A percentile compares a stretch with the other conserved stretches of the same genome.
phyloP scores from a whole-genome alignment of 2,113 vertebrate genomes.

The Daphoenositta chrysoptera region DNA sequence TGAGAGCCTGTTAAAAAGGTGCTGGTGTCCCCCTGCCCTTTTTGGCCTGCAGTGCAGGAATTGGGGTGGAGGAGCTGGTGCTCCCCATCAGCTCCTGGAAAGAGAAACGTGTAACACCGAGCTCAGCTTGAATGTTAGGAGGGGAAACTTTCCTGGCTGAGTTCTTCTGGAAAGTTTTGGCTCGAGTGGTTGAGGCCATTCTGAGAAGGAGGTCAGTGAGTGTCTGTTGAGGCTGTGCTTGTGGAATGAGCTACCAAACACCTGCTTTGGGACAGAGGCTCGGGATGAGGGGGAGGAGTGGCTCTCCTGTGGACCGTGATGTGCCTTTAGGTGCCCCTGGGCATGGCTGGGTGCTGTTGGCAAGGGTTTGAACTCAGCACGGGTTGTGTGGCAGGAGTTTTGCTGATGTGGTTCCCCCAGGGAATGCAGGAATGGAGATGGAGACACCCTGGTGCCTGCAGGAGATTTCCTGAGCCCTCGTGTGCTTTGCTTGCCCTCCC shows the following conservation, averaged over 20 bases:
- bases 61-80: background rate
- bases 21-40: background rate
- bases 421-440: background rate
- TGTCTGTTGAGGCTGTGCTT: background rate
- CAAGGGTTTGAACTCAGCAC: rapidly evolving
- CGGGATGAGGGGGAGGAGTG: background rate
- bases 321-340: background rate
- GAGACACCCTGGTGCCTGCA: background rate
- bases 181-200: background rate
- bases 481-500: background rate
- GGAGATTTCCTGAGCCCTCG: background rate
- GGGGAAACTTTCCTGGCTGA: background rate
- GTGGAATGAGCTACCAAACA: background rate
- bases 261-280: background rate
- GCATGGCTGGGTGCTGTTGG: rapidly evolving
- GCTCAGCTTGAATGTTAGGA: background rate
- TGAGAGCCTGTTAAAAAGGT: background rate
- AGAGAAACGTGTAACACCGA: rapidly evolving
- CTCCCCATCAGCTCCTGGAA: background rate
- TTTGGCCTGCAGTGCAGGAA: rapidly evolving
- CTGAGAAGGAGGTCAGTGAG: background rate
- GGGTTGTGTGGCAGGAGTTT: background rate
- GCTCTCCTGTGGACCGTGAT: rapidly evolving
- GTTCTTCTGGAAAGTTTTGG: background rate
- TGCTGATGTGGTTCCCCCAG: background rate